A percentile compares a stretch with the other conserved stretches of the same genome.
These are phyloP conservation scores for Chaetodon auriga DNA, from an alignment of 2,113 vertebrate species.

Conservation along the genomic window DNA sequence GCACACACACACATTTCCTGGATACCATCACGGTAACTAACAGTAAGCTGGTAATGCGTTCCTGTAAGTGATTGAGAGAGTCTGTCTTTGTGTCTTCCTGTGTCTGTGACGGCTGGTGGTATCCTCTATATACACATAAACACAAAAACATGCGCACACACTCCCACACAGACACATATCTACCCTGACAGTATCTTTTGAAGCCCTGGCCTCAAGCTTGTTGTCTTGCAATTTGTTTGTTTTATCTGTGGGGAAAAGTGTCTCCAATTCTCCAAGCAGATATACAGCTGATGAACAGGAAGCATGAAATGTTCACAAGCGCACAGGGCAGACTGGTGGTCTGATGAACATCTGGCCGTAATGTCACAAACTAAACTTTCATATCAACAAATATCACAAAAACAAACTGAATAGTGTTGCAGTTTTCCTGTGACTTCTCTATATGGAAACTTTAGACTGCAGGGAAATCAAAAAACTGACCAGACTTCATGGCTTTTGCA, in stretches of 20 bases:
- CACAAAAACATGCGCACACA: slow-evolving; percentile 1
- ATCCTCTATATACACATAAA: background rate
- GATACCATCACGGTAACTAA: slow-evolving; percentile 9
- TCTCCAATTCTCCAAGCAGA: slow-evolving; percentile 42
- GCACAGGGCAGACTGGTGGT: slow-evolving; percentile 16
- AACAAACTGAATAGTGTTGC: slow-evolving; percentile 4
- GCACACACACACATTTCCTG: slow-evolving; percentile 8
- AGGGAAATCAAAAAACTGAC: background rate
- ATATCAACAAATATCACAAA: slow-evolving; percentile 30
- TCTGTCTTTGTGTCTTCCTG: slow-evolving; percentile 24
- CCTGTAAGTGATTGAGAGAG: slow-evolving; percentile 33
- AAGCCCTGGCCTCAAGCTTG: slow-evolving; percentile 57
- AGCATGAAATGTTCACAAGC: slow-evolving; percentile 22
- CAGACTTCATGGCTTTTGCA: background rate
- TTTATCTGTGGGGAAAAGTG: slow-evolving; percentile 48
- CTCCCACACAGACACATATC: background rate
- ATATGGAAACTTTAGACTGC: slow-evolving; percentile 6
- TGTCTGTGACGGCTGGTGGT: slow-evolving; percentile 31
- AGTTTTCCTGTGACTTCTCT: background rate
- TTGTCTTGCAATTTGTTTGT: slow-evolving; percentile 56
- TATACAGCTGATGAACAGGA: slow-evolving; percentile 35
- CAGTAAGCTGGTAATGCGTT: slow-evolving; percentile 27
- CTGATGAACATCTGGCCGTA: slow-evolving; percentile 20
- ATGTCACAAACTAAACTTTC: slow-evolving; percentile 20
- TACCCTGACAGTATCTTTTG: slow-evolving; percentile 31